Base-by-base conservation (phyloP, 2,113 vertebrate species). In the Osmerus mordax region DNA sequence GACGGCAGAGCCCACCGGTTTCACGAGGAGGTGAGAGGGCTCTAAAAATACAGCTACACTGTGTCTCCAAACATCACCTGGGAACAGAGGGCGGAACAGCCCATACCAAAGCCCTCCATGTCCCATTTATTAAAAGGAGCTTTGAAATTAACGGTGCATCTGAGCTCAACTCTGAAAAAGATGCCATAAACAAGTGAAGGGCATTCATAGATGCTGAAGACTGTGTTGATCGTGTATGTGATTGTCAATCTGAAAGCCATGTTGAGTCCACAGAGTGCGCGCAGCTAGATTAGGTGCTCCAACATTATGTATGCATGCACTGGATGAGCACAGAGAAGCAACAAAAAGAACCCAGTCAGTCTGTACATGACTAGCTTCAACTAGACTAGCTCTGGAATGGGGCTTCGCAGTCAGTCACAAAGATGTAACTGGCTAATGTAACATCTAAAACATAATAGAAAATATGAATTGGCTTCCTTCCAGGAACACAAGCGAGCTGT, bases 141-240 rank as follows among this genome's bases (percentile, higher is more conserved):
- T 82, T 82, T 71, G 18, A 86, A 88, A 85, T 86, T 83, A 88
- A 87, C 82, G 88, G 82, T 67, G 84, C 87, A 77, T 81, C 76
- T 70, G 82, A 72, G 75, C 69, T 71, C 78, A 70, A 55, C 58
- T 65, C 7, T 54, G 19, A 76, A 85, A 76, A 85, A 84, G 79
- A 81, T 73, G 81, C 81, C 65, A 78, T 87, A 88, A 89, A 90
- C 78, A 86, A 85, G 78, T 69, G 32, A 1, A 3, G 77, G 73
- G 77, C 83, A 83, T 88, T 89, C 80, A 15, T 54, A 54, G 15
- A 56, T 56, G 54, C 14, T 56, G 54, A 56, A 8, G 8, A 7
- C 9, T 47, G 41, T 7, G 9, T 47, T 11, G 41, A 12, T 12
- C 9, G 54, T 56, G 54, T 18, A 2, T 56, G 54, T 12, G 41